phyloP scores from a whole-genome alignment of 2,797 vertebrate genomes.

The Hoplostethus mediterraneus region DNA sequence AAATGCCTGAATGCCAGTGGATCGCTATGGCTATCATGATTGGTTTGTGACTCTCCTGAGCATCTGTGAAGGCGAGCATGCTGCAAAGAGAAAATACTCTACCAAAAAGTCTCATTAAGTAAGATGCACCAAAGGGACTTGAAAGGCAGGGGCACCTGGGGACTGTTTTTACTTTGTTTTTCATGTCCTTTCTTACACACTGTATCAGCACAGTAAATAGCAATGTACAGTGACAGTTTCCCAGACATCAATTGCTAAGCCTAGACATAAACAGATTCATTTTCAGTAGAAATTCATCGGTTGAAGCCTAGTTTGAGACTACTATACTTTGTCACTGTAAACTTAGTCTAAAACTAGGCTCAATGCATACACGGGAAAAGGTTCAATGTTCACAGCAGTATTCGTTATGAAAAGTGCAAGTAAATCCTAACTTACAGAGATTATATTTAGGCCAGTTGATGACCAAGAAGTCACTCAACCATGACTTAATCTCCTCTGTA shows the following conservation, averaged over 20 bases:
- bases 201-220: conserved; percentile 35
- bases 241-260: conserved; percentile 38
- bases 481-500: conserved; percentile 19
- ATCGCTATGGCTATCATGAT: conserved; percentile 41
- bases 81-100: conserved; percentile 16
- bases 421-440: conserved; percentile 52
- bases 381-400: conserved; percentile 61
- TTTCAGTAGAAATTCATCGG: conserved; percentile 38
- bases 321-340: conserved; percentile 36
- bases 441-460: conserved; percentile 27
- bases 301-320: conserved; percentile 34
- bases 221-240: background rate
- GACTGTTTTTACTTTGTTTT: conserved; percentile 17
- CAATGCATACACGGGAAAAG: conserved; percentile 45
- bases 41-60: conserved; percentile 29
- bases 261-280: conserved; percentile 48
- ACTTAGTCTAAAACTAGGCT: conserved; percentile 59
- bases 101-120: conserved; percentile 22
- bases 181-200: conserved; percentile 34
- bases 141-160: conserved; percentile 34
- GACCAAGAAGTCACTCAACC: conserved; percentile 31
- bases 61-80: conserved; percentile 21
- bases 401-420: conserved; percentile 65
- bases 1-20: conserved; percentile 23
- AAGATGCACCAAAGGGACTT: conserved; percentile 25